A percentile compares a stretch with the other conserved stretches of the same genome.
These are phyloP conservation scores for Enteromius trimaculatus DNA, from an alignment of 2,797 vertebrate species.

Conservation along the genomic window DNA sequence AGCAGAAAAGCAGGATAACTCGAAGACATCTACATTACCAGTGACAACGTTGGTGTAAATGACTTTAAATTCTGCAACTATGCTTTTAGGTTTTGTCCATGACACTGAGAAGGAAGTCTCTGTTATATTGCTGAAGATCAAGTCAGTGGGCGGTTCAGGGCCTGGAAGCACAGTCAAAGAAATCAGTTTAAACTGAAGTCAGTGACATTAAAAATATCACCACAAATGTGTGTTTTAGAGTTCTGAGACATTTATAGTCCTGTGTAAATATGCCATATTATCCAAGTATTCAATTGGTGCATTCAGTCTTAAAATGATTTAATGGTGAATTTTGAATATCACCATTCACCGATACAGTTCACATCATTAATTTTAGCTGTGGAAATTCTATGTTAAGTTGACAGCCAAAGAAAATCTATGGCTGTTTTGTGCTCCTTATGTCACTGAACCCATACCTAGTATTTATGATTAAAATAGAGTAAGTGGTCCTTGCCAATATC, in stretches of 20 bases:
- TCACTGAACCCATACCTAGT: background rate
- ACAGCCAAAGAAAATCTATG: constrained; percentile 2
- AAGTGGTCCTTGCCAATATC: constrained; percentile 6
- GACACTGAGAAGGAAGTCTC: constrained; percentile 80
- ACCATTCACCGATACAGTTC: background rate
- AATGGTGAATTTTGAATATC: background rate
- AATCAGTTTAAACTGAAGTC: background rate
- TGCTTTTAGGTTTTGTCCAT: constrained; percentile 81
- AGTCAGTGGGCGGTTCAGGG: constrained; percentile 82
- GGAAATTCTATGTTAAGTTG: background rate
- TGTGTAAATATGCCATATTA: background rate
- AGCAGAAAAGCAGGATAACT: background rate
- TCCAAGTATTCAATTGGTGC: background rate
- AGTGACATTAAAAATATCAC: background rate
- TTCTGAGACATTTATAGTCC: constrained; percentile 1
- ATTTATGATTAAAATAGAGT: constrained; percentile 24
- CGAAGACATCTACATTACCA: constrained; percentile 67
- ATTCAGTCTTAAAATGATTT: background rate
- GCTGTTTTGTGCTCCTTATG: constrained; percentile 19
- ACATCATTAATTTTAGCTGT: background rate
- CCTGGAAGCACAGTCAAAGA: constrained; percentile 69
- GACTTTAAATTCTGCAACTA: constrained; percentile 81
- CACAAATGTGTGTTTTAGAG: background rate
- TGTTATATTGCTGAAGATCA: constrained; percentile 83
- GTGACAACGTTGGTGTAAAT: constrained; percentile 83